phyloP scores from a whole-genome alignment of 2,888 invertebrate genomes.

The Camptogramma bilineatum region DNA sequence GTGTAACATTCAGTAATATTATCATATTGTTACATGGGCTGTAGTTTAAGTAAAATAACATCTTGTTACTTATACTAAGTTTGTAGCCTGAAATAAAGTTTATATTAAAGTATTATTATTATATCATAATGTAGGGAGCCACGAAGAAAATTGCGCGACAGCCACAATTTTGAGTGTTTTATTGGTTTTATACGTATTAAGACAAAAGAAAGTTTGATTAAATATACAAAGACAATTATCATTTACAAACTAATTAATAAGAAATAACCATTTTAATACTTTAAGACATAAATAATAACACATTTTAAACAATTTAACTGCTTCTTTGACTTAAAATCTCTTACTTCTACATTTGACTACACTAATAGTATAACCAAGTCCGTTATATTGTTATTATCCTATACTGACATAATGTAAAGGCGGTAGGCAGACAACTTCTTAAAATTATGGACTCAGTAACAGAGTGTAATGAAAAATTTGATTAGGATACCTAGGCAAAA shows the following conservation, averaged over 20 bases:
- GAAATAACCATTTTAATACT: constrained; percentile 86
- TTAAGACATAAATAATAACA: constrained; percentile 86
- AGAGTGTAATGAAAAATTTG: constrained; percentile 59
- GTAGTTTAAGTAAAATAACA: no score
- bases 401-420: constrained; percentile 84
- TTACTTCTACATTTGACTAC: constrained; percentile 82
- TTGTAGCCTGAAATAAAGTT: no score
- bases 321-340: constrained; percentile 85
- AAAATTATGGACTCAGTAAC: constrained; percentile 80
- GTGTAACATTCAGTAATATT: no score
- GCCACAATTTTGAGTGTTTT: constrained; percentile 55
- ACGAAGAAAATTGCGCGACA: neutral
- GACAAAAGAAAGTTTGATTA: constrained; percentile 67
- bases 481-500: constrained; percentile 25
- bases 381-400: constrained; percentile 80
- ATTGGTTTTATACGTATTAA: constrained; percentile 71
- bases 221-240: constrained; percentile 78
- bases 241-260: constrained; percentile 86
- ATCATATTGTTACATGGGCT: no score
- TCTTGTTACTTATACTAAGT: no score
- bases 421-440: constrained; percentile 85
- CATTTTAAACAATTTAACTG: constrained; percentile 86
- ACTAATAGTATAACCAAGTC: constrained; percentile 85
- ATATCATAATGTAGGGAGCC: no score
- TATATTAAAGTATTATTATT: no score